Evolutionary conservation across 2,797 vertebrate species (phyloP).

Genomic region (Selene dorsalis): DNA sequence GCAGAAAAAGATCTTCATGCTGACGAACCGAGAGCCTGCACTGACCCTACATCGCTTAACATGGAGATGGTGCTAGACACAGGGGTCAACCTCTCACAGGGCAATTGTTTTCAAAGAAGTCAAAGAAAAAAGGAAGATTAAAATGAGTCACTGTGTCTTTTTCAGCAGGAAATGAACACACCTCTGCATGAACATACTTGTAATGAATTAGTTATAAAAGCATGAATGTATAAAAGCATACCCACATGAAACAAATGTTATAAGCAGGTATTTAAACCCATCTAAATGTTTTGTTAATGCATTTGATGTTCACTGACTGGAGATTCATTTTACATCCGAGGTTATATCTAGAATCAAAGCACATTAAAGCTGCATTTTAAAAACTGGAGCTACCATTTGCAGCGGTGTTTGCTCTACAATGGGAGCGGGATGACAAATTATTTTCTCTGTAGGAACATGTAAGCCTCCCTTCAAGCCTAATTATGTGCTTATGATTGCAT

Average conservation of each 20-base stretch:
- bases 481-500: constrained; percentile 40
- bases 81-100: neutral
- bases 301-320: neutral
- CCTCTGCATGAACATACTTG: constrained; percentile 12
- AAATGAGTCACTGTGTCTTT: neutral
- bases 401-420: neutral
- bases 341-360: neutral
- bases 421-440: constrained; percentile 17
- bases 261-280: neutral
- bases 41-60: neutral
- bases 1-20: neutral
- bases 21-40: neutral
- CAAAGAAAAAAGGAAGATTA: neutral
- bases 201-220: neutral
- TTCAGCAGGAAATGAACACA: neutral
- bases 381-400: constrained; percentile 27
- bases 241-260: neutral
- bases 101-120: neutral
- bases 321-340: neutral
- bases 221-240: neutral
- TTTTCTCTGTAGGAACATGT: constrained; percentile 34
- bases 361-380: neutral
- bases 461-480: constrained; percentile 50
- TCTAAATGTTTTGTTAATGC: neutral
- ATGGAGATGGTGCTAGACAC: neutral